phyloP scores from a whole-genome alignment of 2,113 vertebrate genomes.

The mouse (Mus musculus) region DNA sequence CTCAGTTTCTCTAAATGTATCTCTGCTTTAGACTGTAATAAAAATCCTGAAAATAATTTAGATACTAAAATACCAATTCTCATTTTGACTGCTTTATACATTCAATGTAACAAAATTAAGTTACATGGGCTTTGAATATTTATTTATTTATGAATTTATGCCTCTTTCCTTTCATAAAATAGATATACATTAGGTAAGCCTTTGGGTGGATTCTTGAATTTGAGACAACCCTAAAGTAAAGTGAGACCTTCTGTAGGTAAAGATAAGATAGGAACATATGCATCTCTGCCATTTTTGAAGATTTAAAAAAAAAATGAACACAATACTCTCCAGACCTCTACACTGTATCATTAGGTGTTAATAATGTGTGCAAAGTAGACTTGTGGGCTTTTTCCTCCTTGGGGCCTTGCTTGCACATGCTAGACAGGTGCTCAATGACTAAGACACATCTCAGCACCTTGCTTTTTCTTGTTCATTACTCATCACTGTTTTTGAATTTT shows the following conservation, averaged over 20 bases:
- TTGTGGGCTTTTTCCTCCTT: neutral
- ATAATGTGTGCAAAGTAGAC: neutral
- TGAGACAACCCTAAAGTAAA: slow-evolving; percentile 17
- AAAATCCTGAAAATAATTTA: slow-evolving; percentile 28
- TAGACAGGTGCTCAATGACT: neutral
- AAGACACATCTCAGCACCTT: neutral
- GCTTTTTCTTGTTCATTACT: neutral
- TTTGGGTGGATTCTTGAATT: neutral
- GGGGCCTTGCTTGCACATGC: neutral
- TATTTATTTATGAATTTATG: neutral
- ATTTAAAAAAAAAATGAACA: neutral
- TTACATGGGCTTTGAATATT: slow-evolving; percentile 2
- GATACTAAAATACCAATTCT: slow-evolving; percentile 10
- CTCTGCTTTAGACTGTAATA: neutral
- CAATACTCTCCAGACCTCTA: neutral
- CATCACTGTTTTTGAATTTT: neutral
- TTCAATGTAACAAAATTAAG: slow-evolving; percentile 27
- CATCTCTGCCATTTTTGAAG: slow-evolving; percentile 24
- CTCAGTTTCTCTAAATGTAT: neutral
- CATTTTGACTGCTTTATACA: slow-evolving; percentile 1
- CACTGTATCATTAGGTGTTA: neutral
- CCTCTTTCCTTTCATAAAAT: slow-evolving; percentile 48
- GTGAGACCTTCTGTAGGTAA: neutral
- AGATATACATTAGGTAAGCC: neutral
- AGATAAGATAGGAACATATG: neutral